Evolutionary conservation across 2,888 invertebrate genomes (phyloP), one percentile per base, ranked within the genome.

Genomic region (Ornithoptera priamus): DNA sequence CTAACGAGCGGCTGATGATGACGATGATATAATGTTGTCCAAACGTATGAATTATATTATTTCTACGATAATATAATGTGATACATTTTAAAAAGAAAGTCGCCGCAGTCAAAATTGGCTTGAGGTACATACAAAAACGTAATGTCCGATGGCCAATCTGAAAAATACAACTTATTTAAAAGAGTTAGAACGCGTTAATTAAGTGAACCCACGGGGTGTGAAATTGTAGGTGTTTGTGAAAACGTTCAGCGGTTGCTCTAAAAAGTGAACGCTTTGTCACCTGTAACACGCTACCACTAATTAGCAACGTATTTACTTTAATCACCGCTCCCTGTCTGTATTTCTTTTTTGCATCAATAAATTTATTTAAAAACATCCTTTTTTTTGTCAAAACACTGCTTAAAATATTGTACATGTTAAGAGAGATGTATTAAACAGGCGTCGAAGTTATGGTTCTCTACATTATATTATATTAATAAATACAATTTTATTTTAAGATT

Each of bases 141-240:
- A 50, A 50, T 50, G 50, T 50, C 18, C 15, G 17, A 15, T 15
- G 68, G 65, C 57, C 57, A 65, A 39, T 69, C 61, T 60, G 18
- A 61, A 65, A 69, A 62, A 24, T 56, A 69, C 65, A 60, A 69
- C 65, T 61, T 56, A 65, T 69, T 69, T 69, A 65, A 62, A 62
- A 56, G 50, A 61, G 61, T 17, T 56, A 42, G 24, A 69, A 65
- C 50, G 65, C 46, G 69, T 69, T 69, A 69, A 69, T 69, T 69
- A 65, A 69, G 65, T 65, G 65, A 65, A 65, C 56, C 61, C 69
- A 30, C 69, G 61, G 64, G 46, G 69, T 69, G 69, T 69, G 65
- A 69, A 69, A 69, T 69, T 69, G 69, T 69, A 69, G 42, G 65
- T 65, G 69, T 61, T 65, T 69, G 68, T 65, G 65, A 61, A 69